Evolutionary conservation across 2,797 vertebrate species (phyloP), one percentile per base, ranked within the genome.

Genomic region (Monodelphis domestica): DNA sequence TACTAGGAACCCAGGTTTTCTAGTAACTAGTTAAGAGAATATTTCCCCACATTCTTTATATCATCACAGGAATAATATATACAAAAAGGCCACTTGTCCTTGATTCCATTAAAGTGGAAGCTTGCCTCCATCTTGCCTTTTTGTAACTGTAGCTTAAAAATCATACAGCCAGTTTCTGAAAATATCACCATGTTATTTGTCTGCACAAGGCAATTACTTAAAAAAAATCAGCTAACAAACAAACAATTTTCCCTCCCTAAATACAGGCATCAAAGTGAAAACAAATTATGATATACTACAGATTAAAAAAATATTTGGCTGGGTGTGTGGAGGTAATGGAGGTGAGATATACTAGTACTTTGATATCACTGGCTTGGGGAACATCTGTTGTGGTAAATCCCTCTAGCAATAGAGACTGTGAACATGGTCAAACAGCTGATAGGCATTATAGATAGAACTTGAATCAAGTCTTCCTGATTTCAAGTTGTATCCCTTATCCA

Each of bases 401-500:
- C 45, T 45, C 70, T 70, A 78, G 38, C 70, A 78, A 78, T 11
- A 21, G 2, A 78, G 70, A 45, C 45, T 38, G n/a, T n/a, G n/a
- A n/a, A n/a, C n/a, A 88, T 14, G 51, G 87, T 53, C 51, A 51
- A 51, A 88, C 12, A 88, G 4, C 87, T 88, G 52, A 88, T 9
- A 29, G 15, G 52, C 7, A 53, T 29, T 33, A 88, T 21, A 45
- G 70, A 12, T 9, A 88, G 29, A 12, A 12, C 28, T 93, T 33
- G 51, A 90, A 95, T 45, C 45, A 89, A 30, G 89, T 90, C 87
- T 92, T 94, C 87, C 93, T 92, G 91, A 95, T 53, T 51, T 87
- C 56, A 96, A 90, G 89, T 45, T 53, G 92, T 70, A 52, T 15
- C 87, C 70, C 33, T 88, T 78, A 21, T 91, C 56, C 90, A 93